Evolutionary conservation across 1,140 invertebrate genomes (phyloP).

Genomic region (Laupala kohalensis): DNA sequence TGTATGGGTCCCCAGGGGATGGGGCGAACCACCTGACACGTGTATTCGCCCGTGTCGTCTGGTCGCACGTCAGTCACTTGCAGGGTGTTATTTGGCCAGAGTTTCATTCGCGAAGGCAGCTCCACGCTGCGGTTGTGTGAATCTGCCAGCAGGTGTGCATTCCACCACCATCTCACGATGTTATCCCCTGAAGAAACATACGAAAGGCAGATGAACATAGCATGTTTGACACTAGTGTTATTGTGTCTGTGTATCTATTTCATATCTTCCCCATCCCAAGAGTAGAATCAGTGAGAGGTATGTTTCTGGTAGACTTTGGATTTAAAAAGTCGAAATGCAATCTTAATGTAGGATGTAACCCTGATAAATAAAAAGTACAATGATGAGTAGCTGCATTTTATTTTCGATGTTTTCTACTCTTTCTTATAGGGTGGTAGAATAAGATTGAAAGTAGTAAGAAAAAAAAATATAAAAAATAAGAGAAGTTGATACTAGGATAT

Average conservation of each 20-base stretch:
- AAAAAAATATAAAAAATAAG: too few relatives aligned
- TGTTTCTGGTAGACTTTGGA: background rate
- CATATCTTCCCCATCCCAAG: background rate
- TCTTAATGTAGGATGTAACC: too few relatives aligned
- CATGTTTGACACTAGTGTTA: background rate
- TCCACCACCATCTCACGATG: slow-evolving; percentile 43
- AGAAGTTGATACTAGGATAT: too few relatives aligned
- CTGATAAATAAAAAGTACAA: too few relatives aligned
- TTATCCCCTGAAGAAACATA: slow-evolving; percentile 20
- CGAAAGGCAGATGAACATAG: background rate
- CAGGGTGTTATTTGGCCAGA: slow-evolving; percentile 55
- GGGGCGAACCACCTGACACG: slow-evolving; percentile 48
- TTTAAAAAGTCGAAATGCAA: background rate
- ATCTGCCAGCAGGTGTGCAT: slow-evolving; percentile 43
- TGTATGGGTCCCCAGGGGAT: slow-evolving; percentile 41
- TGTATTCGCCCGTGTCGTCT: slow-evolving; percentile 56
- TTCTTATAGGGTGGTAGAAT: too few relatives aligned
- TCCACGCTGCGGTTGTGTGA: slow-evolving; percentile 34
- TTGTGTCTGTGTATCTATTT: background rate
- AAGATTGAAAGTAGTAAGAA: too few relatives aligned
- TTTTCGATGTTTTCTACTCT: too few relatives aligned
- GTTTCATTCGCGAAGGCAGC: slow-evolving; percentile 37
- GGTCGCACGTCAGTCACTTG: slow-evolving; percentile 44
- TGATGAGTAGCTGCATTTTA: too few relatives aligned
- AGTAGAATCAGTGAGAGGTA: background rate